Conservation (phyloP, 92 coral and sea anemone species). For the Zoanthus solanderi region DNA sequence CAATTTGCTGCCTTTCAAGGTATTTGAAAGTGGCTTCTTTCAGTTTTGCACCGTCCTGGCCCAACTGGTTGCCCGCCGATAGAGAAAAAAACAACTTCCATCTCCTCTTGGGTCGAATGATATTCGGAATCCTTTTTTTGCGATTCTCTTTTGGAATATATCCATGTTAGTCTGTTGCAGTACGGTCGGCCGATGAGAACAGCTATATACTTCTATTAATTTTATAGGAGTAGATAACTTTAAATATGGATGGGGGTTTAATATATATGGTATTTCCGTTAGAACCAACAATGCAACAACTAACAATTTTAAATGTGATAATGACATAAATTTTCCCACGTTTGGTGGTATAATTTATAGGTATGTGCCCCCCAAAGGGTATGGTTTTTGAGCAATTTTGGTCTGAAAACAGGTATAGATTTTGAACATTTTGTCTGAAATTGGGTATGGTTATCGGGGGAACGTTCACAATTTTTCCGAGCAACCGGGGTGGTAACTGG, state of each 20-base stretch:
- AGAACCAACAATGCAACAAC: too few relatives aligned
- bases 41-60: conserved; percentile 1
- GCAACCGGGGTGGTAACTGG: conserved; percentile 1
- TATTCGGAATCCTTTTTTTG: conserved; percentile 6
- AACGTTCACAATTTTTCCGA: conserved; percentile 4
- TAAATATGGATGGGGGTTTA: too few relatives aligned
- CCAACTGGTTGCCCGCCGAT: conserved; percentile 40
- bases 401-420: conserved; percentile 4
- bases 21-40: conserved; percentile 33
- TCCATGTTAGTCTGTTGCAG: conserved; percentile 12
- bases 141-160: conserved; percentile 15
- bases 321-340: neutral
- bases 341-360: neutral
- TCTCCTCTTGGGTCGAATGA: conserved; percentile 33
- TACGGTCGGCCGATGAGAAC: neutral
- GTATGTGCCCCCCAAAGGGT: conserved; percentile 8
- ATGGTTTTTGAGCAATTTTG: neutral
- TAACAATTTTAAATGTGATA: too few relatives aligned
- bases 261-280: too few relatives aligned
- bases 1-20: conserved; percentile 31
- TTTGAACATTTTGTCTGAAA: neutral
- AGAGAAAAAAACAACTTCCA: conserved; percentile 34
- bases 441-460: neutral
- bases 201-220: neutral
- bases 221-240: too few relatives aligned